These are phyloP conservation scores for Sarcophaga carnaria DNA, from an alignment of 2,888 invertebrate species.

Conservation along the genomic window DNA sequence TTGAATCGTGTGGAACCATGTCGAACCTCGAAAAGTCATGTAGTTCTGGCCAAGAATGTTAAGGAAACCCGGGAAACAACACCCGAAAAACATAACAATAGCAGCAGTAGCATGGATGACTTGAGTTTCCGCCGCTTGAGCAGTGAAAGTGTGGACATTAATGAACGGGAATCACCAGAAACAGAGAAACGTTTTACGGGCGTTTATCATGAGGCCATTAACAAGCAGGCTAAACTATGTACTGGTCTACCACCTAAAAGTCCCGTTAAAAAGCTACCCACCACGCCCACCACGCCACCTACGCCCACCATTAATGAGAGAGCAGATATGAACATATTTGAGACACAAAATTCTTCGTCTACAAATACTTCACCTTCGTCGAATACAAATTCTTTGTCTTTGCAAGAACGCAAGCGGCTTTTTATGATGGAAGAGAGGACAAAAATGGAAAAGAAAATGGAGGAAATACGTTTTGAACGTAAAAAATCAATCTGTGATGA, in stretches of 20 bases:
- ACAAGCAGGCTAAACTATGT: conserved; percentile 73
- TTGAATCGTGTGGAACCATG: conserved; percentile 87
- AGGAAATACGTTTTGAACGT: conserved; percentile 77
- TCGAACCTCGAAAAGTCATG: conserved; percentile 83
- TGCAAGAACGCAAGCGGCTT: conserved; percentile 79
- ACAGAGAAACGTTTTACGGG: conserved; percentile 63
- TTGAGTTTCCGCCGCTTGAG: conserved; percentile 80
- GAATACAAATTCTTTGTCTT: conserved; percentile 71
- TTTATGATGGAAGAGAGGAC: conserved; percentile 78
- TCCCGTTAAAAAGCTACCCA: conserved; percentile 60
- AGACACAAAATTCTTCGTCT: not conserved
- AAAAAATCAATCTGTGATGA: conserved; percentile 78
- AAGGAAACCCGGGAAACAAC: conserved; percentile 70
- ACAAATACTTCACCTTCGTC: not conserved
- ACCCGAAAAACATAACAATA: conserved; percentile 71
- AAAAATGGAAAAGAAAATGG: conserved; percentile 76
- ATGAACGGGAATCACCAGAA: conserved; percentile 73
- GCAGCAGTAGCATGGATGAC: conserved; percentile 75
- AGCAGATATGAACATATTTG: conserved; percentile 36
- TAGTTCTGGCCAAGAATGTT: conserved; percentile 85
- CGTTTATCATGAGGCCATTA: conserved; percentile 70
- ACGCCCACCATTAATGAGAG: conserved; percentile 73
- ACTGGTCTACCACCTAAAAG: conserved; percentile 69
- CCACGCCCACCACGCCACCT: conserved; percentile 60
- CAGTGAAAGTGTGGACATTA: conserved; percentile 82